Conservation (phyloP, 1,140 invertebrate species). For the Acromyrmex echinatior region DNA sequence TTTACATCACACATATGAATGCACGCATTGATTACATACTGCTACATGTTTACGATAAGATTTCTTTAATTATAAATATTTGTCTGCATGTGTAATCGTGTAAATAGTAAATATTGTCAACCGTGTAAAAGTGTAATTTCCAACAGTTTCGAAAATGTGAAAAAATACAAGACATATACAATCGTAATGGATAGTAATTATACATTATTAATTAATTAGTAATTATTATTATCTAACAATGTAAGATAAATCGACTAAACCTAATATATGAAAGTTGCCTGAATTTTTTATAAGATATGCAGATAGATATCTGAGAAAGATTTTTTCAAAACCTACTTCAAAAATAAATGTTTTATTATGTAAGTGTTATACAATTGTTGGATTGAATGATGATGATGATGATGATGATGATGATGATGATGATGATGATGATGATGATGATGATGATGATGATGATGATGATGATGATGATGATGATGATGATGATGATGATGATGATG, state of each 20-base stretch:
- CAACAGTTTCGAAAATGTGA: neutral
- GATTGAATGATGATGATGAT: neutral
- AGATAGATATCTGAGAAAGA: neutral
- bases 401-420: no score
- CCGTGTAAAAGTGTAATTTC: neutral
- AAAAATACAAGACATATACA: neutral
- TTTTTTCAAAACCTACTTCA: constrained; percentile 1
- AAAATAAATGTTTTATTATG: neutral
- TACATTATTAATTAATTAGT: neutral
- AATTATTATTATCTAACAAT: constrained; percentile 11
- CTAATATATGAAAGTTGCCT: neutral
- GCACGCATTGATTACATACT: constrained; percentile 16
- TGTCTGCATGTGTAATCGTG: constrained; percentile 24
- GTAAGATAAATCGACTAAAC: constrained; percentile 19
- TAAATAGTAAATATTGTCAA: constrained; percentile 35
- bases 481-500: no score
- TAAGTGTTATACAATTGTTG: neutral
- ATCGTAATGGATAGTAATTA: neutral
- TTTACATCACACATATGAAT: neutral
- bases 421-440: no score
- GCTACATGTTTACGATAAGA: neutral
- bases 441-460: no score
- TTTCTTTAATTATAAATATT: constrained; percentile 51
- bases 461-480: no score
- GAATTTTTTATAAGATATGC: neutral